Base-by-base conservation (phyloP, 2,797 vertebrate genomes). In the Sphenodon punctatus region DNA sequence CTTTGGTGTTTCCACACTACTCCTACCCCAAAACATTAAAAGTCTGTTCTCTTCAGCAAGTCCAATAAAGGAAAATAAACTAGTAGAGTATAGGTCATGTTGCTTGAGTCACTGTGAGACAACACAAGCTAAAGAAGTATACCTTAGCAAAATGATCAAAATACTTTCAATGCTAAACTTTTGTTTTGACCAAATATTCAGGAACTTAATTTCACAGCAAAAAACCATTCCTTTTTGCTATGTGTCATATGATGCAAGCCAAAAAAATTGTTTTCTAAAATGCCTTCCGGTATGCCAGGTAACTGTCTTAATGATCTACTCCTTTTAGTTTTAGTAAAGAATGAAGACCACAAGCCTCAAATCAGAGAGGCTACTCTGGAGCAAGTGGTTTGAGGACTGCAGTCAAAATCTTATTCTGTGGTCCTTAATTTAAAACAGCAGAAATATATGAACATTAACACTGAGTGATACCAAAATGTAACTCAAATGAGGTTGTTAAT, bases 391-490 rank as follows among this genome's bases (percentile, higher is more conserved):
- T n/a, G n/a, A n/a, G n/a, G n/a, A n/a, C n/a, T n/a, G n/a, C n/a
- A n/a, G n/a, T n/a, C n/a, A n/a, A n/a, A n/a, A 75, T 58, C 10
- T 6, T 30, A 61, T 43, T 38, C 66, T 51, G 4, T 67, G 34
- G 42, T 51, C 72, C 32, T 58, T 73, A 74, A 65, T 72, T 87
- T 19, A n/a, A 80, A 66, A 32, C 5, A 34, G 32, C 10, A 17
- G 32, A 86, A 69, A 20, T 63, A 39, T 76, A 80, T 80, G 41
- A 71, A 76, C 74, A 75, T 64, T 23, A 60, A 61, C 8, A 20
- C 75, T 66, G 25, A 3, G 1, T 87, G 76, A 85, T 85, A 67
- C 74, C 85, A 76, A 22, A 34, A 81, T 38, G 76, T 85, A 80
- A 80, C 17, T 78, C 55, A 78, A 73, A 80, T 56, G 7, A 51